Conservation (phyloP, 2,113 vertebrate genomes). For the Hemiprocne comata region DNA sequence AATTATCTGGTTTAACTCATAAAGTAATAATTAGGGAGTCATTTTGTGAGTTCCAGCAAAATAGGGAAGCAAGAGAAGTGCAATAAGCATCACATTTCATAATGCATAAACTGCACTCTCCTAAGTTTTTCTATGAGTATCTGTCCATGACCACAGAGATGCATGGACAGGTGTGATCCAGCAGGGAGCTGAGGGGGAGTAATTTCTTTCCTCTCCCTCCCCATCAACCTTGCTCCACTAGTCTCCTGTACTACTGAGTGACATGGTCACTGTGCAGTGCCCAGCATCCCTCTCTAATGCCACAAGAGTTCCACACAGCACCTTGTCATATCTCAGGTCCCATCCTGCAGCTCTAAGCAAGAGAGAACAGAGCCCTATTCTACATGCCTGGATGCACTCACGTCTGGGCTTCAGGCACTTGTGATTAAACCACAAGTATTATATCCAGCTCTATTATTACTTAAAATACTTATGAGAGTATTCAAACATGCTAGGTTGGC, state of each 20-base stretch:
- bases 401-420: neutral
- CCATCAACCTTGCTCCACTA: neutral
- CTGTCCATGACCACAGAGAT: neutral
- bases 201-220: neutral
- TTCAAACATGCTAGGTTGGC: neutral
- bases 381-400: neutral
- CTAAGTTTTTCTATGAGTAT: neutral
- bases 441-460: neutral
- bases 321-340: neutral
- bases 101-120: neutral
- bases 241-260: neutral
- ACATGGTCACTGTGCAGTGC: neutral
- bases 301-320: neutral
- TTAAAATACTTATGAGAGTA: neutral
- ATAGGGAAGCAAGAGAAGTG: neutral
- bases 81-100: neutral
- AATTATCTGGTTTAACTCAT: neutral
- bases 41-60: neutral
- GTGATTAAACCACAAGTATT: neutral
- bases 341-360: neutral
- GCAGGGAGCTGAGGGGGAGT: neutral
- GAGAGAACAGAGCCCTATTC: neutral
- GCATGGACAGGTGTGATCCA: neutral
- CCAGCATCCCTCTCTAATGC: accelerated
- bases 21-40: neutral